phyloP scores from a whole-genome alignment of 2,888 invertebrate species.

The Rhopalosiphum nymphaeae region DNA sequence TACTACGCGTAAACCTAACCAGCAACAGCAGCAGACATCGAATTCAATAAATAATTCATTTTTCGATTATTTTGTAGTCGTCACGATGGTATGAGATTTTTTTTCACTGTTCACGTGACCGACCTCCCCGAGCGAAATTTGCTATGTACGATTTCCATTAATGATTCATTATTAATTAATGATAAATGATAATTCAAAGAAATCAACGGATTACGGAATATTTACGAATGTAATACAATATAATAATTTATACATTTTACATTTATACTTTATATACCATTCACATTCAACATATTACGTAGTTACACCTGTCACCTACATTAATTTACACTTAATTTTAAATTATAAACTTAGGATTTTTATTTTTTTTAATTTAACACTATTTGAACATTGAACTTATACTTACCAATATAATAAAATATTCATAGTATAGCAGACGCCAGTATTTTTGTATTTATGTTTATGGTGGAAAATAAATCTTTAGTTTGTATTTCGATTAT shows the following conservation, averaged over 20 bases:
- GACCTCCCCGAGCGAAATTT: not conserved
- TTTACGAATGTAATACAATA: not conserved
- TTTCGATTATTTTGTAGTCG: not conserved
- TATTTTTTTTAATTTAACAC: too few relatives aligned
- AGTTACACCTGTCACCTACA: too few relatives aligned
- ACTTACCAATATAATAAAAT: too few relatives aligned
- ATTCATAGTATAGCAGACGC: too few relatives aligned
- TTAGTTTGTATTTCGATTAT: too few relatives aligned
- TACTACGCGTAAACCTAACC: not conserved
- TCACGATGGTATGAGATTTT: not conserved
- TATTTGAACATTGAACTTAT: too few relatives aligned
- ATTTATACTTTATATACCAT: too few relatives aligned
- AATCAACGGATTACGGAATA: not conserved
- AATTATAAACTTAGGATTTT: too few relatives aligned
- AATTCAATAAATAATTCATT: constrained; percentile 29
- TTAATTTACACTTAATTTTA: too few relatives aligned
- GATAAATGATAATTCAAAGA: not conserved
- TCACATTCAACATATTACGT: not conserved
- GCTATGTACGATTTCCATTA: not conserved
- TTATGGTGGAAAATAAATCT: too few relatives aligned
- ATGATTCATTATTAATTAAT: not conserved
- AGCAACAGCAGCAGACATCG: not conserved
- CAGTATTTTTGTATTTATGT: too few relatives aligned
- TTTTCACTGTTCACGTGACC: not conserved
- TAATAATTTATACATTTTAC: not conserved